Evolutionary conservation across 2,797 vertebrate genomes (phyloP).

Genomic region (Rhinatrema bivittatum): DNA sequence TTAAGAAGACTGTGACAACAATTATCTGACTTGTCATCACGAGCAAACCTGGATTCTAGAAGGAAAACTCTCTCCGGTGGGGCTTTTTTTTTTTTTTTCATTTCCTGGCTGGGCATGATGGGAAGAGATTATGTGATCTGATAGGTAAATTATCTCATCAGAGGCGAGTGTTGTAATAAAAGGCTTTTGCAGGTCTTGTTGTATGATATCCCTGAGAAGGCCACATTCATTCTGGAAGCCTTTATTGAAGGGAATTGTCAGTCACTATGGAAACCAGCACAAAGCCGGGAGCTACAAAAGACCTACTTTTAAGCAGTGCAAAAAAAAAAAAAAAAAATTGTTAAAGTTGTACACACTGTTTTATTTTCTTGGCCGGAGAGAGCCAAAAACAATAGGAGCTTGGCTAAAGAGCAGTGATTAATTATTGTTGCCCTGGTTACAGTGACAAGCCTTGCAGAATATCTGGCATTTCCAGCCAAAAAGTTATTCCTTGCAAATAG

Average conservation of each 20-base stretch:
- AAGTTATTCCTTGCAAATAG: no score
- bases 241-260: slow-evolving; percentile 26
- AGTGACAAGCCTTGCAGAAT: no score
- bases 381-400: neutral
- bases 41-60: neutral
- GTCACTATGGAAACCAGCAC: slow-evolving; percentile 18
- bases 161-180: slow-evolving; percentile 54
- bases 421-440: no score
- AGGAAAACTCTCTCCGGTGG: slow-evolving; percentile 12
- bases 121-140: slow-evolving; percentile 47
- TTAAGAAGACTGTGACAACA: neutral
- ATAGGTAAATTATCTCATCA: slow-evolving; percentile 54
- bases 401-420: neutral
- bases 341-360: neutral
- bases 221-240: slow-evolving; percentile 11
- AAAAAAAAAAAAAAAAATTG: neutral
- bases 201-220: slow-evolving; percentile 71
- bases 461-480: no score
- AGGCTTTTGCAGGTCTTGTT: slow-evolving; percentile 45
- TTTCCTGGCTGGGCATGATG: slow-evolving; percentile 44
- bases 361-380: neutral
- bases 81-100: neutral
- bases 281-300: slow-evolving; percentile 30
- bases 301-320: neutral
- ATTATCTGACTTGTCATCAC: slow-evolving; percentile 20